Percentiles rank a stretch among this genome's conserved stretches.
Conservation (phyloP, 2,888 invertebrate species). For the Keiferia lycopersicella region DNA sequence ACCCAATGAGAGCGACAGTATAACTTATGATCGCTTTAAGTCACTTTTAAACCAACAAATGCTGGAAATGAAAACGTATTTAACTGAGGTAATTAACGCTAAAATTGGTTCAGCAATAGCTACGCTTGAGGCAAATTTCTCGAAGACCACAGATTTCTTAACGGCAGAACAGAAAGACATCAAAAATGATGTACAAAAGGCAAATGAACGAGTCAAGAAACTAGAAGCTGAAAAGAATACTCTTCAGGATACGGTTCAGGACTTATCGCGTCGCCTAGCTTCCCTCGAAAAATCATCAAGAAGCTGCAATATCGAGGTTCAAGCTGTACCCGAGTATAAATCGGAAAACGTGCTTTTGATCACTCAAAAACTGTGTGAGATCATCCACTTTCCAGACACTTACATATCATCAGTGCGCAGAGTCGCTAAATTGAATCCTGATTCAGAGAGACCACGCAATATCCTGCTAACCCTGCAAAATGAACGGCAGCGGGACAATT, state of each 20-base stretch:
- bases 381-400: background rate
- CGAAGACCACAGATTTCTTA: background rate
- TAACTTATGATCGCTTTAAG: background rate
- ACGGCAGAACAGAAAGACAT: background rate
- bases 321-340: background rate
- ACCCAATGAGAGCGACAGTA: background rate
- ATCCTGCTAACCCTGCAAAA: background rate
- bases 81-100: background rate
- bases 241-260: background rate
- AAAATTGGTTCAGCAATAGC: background rate
- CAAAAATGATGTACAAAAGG: background rate
- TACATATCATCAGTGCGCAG: background rate
- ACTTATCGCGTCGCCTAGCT: background rate
- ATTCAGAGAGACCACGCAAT: background rate
- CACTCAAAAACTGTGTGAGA: background rate
- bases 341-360: background rate
- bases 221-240: background rate
- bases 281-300: background rate
- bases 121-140: background rate
- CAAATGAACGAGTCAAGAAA: background rate
- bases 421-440: background rate
- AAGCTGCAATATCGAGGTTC: background rate
- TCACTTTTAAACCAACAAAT: background rate
- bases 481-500: background rate
- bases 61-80: conserved; percentile 2